phyloP scores from a whole-genome alignment of 2,113 vertebrate genomes.

The Oncorhynchus kisutch region DNA sequence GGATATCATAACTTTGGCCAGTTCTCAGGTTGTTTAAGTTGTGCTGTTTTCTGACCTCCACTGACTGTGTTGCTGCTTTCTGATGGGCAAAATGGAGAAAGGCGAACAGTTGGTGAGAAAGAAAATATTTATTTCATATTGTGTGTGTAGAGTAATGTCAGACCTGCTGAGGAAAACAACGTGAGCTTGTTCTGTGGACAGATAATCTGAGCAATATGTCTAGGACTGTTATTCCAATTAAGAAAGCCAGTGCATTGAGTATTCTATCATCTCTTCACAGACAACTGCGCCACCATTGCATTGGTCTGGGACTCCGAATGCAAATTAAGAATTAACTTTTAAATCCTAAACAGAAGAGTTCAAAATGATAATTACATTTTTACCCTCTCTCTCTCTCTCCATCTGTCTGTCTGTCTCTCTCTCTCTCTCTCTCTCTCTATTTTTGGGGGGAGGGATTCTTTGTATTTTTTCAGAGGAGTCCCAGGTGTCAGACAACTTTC shows the following conservation, averaged over 20 bases:
- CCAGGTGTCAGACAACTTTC: constrained; percentile 70
- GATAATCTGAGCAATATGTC: constrained; percentile 37
- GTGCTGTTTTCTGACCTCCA: constrained; percentile 16
- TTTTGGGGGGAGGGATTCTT: constrained; percentile 43
- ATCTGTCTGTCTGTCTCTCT: constrained; percentile 46
- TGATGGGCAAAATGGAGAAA: constrained; percentile 30
- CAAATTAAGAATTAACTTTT: constrained; percentile 67
- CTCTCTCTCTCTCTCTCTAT: not conserved
- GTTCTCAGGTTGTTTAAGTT: constrained; percentile 26
- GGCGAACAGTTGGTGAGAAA: constrained; percentile 48
- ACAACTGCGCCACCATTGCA: constrained; percentile 31
- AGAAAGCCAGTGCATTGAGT: constrained; percentile 54
- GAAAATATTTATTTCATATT: constrained; percentile 41
- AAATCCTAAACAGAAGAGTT: constrained; percentile 65
- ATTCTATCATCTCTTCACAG: constrained; percentile 66
- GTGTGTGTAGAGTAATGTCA: constrained; percentile 29
- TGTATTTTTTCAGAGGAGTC: constrained; percentile 49
- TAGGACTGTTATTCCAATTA: constrained; percentile 53
- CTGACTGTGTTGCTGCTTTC: not conserved
- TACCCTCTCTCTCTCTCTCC: constrained; percentile 36
- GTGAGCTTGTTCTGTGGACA: constrained; percentile 27
- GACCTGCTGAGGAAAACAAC: constrained; percentile 50
- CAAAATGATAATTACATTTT: constrained; percentile 69
- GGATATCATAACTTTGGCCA: constrained; percentile 17
- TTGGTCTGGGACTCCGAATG: constrained; percentile 60